Base-by-base conservation (phyloP, 2,888 invertebrate species). In the Callinectes sapidus region DNA sequence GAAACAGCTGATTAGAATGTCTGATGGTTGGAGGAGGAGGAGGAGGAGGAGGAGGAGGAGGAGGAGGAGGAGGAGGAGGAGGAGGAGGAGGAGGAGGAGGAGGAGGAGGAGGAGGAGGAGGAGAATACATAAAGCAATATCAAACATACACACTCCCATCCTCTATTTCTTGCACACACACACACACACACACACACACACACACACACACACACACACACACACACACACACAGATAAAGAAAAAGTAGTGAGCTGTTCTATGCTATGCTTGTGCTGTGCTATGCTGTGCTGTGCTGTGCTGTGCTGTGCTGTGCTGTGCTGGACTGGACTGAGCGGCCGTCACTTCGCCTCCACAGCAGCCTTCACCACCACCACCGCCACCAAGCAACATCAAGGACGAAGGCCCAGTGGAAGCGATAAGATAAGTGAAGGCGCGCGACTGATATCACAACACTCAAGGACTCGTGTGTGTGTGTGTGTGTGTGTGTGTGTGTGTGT, bases 401-500 rank as follows among this genome's bases (percentile, higher is more conserved):
- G 71, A 28, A 1, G 71, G 10, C 16, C 3, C 71, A 71, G 71
- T 28, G 10, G 48, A 48, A 0, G 28, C 28, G 71, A 71, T 71
- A 71, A 71, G 71, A 71, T 71, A 71, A 71, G 28, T n/a, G 71
- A 8, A 1, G 71, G 10, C 71, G 71, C 8, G 71, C 71, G n/a
- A 71, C 23, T n/a, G 71, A 71, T 71, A 71, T 28, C 23, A n/a
- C 71, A n/a, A 71, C 71, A 71, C 23, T n/a, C 28, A 71, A 71
- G 71, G 71, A 71, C 71, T 71, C 28, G 81, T 81, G 81, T 81
- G 81, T 81, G 32, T 35, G 81, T 71, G 32, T 81, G 32, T 81
- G 71, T 71, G 71, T 71, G 71, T 71, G 71, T 71, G 71, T 71
- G 71, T 71, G 71, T 71, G 71, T 71, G 71, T 71, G 71, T 71